Base-by-base conservation (phyloP, 1,140 invertebrate genomes). In the Drosophila nasuta region DNA sequence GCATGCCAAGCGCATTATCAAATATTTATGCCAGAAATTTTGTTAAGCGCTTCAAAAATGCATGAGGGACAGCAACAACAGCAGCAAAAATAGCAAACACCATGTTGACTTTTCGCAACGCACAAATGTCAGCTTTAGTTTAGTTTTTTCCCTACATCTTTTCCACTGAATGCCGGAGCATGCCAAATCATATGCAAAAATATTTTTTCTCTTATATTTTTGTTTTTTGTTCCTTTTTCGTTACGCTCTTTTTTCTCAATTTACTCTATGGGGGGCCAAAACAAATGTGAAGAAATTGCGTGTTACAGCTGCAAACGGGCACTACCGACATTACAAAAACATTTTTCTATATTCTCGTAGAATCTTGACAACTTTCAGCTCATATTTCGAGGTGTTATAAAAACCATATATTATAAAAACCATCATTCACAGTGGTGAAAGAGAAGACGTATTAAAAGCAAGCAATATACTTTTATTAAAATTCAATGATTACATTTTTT, bases 121-220 rank as follows among this genome's bases (percentile, higher is more conserved):
- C 69, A 65, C 52, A 72, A 82, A 64, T 82, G 76, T 77, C 65
- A 70, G 72, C 28, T 58, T 79, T 71, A 65, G 49, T 87, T 79
- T 64, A 45, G 45, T 49, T 46, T 58, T 25, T 65, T n/a, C 67
- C 41, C 43, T 33, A 38, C 17, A 68, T 60, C 20, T 62, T 74
- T 54, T 62, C 13, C 20, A 48, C 54, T 45, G 33, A 35, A 11
- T 35, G 15, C 43, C 63, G 51, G 35, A 70, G 48, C 28, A 56
- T 64, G 17, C 8, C n/a, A 28, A 20, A 64, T 35, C 46, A 70
- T 74, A 74, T 77, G 58, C 63, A 64, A 72, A 58, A 79, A 79
- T 66, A 57, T 66, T 60, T 51, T 64, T 38, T 15, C 20, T 25
- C 20, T 25, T 25, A 25, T 25, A 25, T 25, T 25, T 25, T 25